phyloP scores from a whole-genome alignment of 1,140 invertebrate species.

The Scaptodrosophila lebanonensis region DNA sequence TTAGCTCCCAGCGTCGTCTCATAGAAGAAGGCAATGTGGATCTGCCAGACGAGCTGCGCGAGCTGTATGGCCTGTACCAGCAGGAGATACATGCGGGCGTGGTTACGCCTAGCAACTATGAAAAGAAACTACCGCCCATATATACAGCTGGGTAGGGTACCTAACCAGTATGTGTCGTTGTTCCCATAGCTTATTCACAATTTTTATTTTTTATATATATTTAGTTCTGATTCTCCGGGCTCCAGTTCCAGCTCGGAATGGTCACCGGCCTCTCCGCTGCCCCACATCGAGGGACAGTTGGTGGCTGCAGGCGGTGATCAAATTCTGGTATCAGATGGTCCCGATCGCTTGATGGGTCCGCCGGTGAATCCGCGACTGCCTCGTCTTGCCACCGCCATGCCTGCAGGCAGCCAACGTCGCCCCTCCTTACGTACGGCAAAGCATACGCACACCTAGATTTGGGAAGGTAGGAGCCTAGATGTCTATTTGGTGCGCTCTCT shows the following conservation, averaged over 20 bases:
- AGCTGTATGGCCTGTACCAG: slow-evolving; percentile 91
- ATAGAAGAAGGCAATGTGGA: slow-evolving; percentile 86
- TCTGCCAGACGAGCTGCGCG: slow-evolving; percentile 87
- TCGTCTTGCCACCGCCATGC: slow-evolving; percentile 36
- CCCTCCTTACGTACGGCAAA: slow-evolving; percentile 47
- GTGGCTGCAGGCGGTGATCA: slow-evolving; percentile 18
- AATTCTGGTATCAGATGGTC: slow-evolving; percentile 32
- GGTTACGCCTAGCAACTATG: slow-evolving; percentile 63
- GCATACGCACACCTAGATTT: slow-evolving; percentile 43
- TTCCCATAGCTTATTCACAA: not conserved
- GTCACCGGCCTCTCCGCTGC: slow-evolving; percentile 71
- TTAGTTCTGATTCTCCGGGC: slow-evolving; percentile 70
- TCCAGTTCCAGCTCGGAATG: slow-evolving; percentile 76
- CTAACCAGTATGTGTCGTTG: too few relatives aligned
- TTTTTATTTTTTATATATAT: not conserved
- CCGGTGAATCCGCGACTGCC: slow-evolving; percentile 69
- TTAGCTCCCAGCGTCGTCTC: slow-evolving; percentile 89
- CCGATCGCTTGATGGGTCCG: slow-evolving; percentile 72
- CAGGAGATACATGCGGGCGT: slow-evolving; percentile 87
- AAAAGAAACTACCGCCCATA: slow-evolving; percentile 74
- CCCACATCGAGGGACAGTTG: slow-evolving; percentile 55
- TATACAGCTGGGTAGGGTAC: slow-evolving; percentile 68
- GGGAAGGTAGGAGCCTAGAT: slow-evolving; percentile 2
- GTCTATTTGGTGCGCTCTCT: slow-evolving; percentile 23
- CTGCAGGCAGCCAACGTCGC: slow-evolving; percentile 23